Conservation (phyloP, 2,113 vertebrate species). For the Pelecanus crispus region DNA sequence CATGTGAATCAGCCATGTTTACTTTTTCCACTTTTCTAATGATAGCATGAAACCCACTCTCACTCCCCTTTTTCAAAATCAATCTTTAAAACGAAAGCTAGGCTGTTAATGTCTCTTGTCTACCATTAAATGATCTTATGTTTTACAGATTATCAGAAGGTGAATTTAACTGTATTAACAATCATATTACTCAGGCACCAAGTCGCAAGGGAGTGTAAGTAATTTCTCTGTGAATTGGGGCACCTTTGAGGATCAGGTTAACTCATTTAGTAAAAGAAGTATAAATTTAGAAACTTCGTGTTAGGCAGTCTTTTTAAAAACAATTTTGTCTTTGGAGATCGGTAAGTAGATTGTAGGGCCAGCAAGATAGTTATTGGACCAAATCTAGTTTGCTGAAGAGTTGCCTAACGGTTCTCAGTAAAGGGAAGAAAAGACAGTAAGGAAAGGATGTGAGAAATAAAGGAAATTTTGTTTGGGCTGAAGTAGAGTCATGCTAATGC, state of each 20-base stretch:
- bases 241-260: neutral
- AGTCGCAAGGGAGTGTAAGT: neutral
- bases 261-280: neutral
- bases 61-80: neutral
- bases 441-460: neutral
- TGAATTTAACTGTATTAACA: neutral
- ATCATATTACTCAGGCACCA: fast-evolving
- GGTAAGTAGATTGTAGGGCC: neutral
- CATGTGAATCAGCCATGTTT: neutral
- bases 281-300: neutral
- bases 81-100: neutral
- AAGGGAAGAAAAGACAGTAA: neutral
- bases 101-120: neutral
- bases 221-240: neutral
- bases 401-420: neutral
- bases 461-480: neutral
- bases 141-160: neutral
- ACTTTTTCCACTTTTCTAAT: neutral
- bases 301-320: neutral
- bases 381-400: neutral
- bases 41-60: neutral
- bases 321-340: neutral
- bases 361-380: neutral
- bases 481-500: neutral
- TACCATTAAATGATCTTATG: neutral